Evolutionary conservation across 2,888 invertebrate species (phyloP).

Genomic region (Holacanthella duospinosa): DNA sequence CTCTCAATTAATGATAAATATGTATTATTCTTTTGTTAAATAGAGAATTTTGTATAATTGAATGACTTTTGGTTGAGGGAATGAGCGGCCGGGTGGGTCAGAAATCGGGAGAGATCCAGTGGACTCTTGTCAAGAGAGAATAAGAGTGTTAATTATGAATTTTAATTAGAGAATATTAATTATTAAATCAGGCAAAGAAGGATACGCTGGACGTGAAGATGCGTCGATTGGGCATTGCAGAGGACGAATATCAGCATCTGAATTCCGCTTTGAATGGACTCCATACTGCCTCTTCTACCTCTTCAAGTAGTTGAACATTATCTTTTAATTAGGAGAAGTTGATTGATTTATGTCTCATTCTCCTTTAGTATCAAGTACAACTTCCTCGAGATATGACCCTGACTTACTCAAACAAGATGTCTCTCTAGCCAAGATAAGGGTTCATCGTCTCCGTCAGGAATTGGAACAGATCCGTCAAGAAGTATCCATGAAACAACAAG

Average conservation of each 20-base stretch:
- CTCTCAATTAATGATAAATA: too few relatives aligned
- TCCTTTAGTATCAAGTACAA: constrained; percentile 61
- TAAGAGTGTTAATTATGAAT: too few relatives aligned
- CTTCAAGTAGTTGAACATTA: constrained; percentile 29
- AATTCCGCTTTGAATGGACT: constrained; percentile 60
- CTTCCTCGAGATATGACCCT: constrained; percentile 83
- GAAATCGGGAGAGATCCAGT: too few relatives aligned
- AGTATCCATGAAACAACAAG: constrained; percentile 80
- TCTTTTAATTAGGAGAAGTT: constrained; percentile 18
- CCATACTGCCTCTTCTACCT: constrained; percentile 35
- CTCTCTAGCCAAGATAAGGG: constrained; percentile 74
- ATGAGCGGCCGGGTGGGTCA: too few relatives aligned
- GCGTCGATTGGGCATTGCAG: constrained; percentile 81
- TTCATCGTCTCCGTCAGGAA: constrained; percentile 78
- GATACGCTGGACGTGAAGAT: constrained; percentile 94
- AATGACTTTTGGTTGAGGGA: too few relatives aligned
- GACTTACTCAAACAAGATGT: constrained; percentile 86
- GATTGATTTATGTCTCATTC: constrained; percentile 21
- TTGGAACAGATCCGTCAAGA: constrained; percentile 82
- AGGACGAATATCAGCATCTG: constrained; percentile 90
- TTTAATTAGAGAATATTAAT: too few relatives aligned
- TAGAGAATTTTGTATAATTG: too few relatives aligned
- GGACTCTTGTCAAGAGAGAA: too few relatives aligned
- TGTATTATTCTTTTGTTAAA: too few relatives aligned
- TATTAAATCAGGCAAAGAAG: constrained; percentile 84